phyloP scores from a whole-genome alignment of 2,113 vertebrate genomes.

The Ifrita kowaldi region DNA sequence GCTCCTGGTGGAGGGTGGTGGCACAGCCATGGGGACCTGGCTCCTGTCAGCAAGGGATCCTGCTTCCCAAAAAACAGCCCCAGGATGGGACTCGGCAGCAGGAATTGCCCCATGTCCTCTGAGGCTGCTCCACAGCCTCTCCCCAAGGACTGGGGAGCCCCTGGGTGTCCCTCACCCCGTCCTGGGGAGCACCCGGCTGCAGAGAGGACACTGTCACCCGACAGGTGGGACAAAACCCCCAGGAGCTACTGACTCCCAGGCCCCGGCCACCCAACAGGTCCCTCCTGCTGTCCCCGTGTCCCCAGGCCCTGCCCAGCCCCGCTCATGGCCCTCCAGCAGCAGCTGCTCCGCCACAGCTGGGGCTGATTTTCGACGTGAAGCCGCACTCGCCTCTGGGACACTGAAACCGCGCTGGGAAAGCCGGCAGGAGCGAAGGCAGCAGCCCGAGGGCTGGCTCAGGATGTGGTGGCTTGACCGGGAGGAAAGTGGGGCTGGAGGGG shows the following conservation, averaged over 20 bases:
- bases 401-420: neutral
- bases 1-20: neutral
- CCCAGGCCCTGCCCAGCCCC: neutral
- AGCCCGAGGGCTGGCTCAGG: neutral
- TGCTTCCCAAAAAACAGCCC: neutral
- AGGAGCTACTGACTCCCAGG: neutral
- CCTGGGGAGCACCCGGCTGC: neutral
- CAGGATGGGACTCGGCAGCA: fast-evolving
- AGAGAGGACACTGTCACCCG: fast-evolving
- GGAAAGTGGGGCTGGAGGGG: neutral
- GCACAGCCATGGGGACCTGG: neutral
- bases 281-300: neutral
- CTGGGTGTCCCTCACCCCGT: neutral
- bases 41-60: fast-evolving
- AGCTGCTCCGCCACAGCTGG: neutral
- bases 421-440: neutral
- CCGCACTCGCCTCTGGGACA: neutral
- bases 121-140: neutral
- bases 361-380: neutral
- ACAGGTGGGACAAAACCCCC: neutral
- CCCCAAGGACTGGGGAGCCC: neutral
- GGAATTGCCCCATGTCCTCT: neutral
- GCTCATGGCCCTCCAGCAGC: neutral
- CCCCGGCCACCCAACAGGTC: fast-evolving
- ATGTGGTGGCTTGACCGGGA: neutral